These are phyloP conservation scores for Spodoptera frugiperda DNA, from an alignment of 1,140 invertebrate species.

Conservation along the genomic window DNA sequence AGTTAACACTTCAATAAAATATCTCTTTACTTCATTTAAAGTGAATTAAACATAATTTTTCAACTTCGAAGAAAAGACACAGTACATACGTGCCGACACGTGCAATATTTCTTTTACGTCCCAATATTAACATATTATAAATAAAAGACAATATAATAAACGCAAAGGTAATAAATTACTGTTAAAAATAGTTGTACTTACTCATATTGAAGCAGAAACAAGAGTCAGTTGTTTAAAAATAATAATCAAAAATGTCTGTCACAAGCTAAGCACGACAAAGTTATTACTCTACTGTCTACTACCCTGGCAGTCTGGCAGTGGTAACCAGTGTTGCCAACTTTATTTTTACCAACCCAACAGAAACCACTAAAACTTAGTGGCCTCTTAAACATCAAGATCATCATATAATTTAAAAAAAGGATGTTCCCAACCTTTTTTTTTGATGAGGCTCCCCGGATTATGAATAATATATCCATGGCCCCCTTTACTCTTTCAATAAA, in stretches of 20 bases:
- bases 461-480: too few relatives aligned
- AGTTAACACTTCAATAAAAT: too few relatives aligned
- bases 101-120: slow-evolving; percentile 6
- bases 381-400: too few relatives aligned
- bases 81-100: slow-evolving; percentile 25
- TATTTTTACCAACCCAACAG: too few relatives aligned
- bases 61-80: not conserved
- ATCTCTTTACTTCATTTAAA: not conserved
- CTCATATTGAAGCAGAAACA: slow-evolving; percentile 32
- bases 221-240: slow-evolving; percentile 42
- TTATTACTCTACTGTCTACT: slow-evolving; percentile 19
- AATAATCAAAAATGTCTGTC: slow-evolving; percentile 44
- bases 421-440: too few relatives aligned
- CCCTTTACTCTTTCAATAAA: too few relatives aligned
- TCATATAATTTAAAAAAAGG: too few relatives aligned
- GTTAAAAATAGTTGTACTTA: slow-evolving; percentile 14
- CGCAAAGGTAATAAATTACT: not conserved
- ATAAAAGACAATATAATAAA: not conserved
- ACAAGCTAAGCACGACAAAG: slow-evolving; percentile 31
- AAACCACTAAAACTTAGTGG: too few relatives aligned
- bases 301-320: too few relatives aligned
- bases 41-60: slow-evolving; percentile 15
- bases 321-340: slow-evolving; percentile 38
- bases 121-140: slow-evolving; percentile 1
- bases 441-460: too few relatives aligned